Base-by-base conservation (phyloP, 2,888 invertebrate species). In the Lycia hirtaria region DNA sequence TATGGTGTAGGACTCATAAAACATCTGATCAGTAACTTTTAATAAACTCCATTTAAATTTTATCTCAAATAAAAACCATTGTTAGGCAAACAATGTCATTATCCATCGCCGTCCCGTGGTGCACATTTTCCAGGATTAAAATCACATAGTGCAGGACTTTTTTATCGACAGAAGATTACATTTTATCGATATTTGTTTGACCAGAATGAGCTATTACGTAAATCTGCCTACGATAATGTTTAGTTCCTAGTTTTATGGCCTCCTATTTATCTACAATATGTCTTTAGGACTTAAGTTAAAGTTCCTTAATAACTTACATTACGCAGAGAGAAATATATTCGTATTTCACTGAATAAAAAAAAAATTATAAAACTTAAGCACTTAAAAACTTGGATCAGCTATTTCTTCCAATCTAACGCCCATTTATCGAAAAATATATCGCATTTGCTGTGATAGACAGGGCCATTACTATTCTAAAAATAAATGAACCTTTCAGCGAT, bases 181-280 rank as follows among this genome's bases (percentile, higher is more conserved):
- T 63, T 68, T 72, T 66, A 72, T 70, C 72, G 69, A 72, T 71
- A 72, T 71, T 71, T 65, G 65, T 47, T 5, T 1, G 12, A 38
- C 32, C 15, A 38, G 40, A 47, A 17, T 24, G 24, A 22, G 30
- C 20, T 37, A 44, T 52, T 44, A 22, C 12, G 15, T 50, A 19
- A 26, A 44, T 4, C 22, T 32, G 38, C 30, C 38, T 38, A 1
- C 22, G 2, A 37, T 37, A 32, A 10, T 20, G 4, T 35, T 3
- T 6, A 35, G 24, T 32, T 26, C n/a, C 14, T 50, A 32, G 32
- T 28, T 41, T 43, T 26, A 33, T 33, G 14, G 7, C 6, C 30
- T 38, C 19, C 7, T 37, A 48, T 4, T 37, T 40, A 20, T 10
- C 10, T 49, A 20, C 20, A 41, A 38, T 12, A 4, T 38, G 20